Conservation (phyloP, 2,797 vertebrate species). For the Gambelia wislizenii region DNA sequence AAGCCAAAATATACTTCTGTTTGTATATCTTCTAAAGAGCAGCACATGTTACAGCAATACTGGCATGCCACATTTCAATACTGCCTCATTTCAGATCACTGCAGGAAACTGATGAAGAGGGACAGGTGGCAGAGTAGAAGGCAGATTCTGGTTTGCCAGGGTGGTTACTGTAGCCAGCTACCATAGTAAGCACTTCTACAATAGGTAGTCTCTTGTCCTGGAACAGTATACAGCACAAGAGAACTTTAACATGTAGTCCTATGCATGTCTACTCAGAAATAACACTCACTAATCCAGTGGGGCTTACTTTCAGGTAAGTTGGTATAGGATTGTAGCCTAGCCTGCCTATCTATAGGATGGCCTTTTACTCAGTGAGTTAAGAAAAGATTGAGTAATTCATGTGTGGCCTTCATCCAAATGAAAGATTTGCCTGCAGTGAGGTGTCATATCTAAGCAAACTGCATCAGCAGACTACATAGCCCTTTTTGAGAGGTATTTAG, state of each 20-base stretch:
- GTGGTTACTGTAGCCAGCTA: neutral
- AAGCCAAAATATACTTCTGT: neutral
- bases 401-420: too few relatives aligned
- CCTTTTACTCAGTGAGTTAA: neutral
- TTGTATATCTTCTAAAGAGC: neutral
- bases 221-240: neutral
- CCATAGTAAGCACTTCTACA: neutral
- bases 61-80: neutral
- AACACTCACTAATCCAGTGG: neutral
- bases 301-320: neutral
- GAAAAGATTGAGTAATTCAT: neutral
- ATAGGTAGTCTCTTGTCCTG: neutral
- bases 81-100: accelerated
- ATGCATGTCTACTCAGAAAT: neutral
- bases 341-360: neutral
- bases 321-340: neutral
- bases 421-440: neutral
- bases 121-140: neutral
- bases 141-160: neutral
- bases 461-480: neutral
- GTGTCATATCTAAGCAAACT: neutral
- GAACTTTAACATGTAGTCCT: neutral
- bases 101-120: neutral
- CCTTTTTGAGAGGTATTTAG: neutral
- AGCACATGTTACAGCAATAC: neutral